phyloP scores from a whole-genome alignment of 2,888 invertebrate species.

The Dioctria rufipes region DNA sequence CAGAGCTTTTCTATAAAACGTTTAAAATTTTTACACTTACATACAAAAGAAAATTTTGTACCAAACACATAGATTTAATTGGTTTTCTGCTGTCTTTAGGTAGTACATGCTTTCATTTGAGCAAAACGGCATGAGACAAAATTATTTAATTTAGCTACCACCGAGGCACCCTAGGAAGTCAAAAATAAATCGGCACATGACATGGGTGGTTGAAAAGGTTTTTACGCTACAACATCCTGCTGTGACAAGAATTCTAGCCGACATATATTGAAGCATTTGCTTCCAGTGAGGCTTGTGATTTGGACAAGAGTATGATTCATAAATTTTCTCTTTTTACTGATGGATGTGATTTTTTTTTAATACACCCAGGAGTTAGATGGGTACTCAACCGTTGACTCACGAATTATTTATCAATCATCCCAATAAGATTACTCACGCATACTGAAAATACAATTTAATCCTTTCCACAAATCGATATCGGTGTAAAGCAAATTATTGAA shows the following conservation, averaged over 20 bases:
- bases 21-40: too few species aligned
- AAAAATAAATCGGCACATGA: slow-evolving; percentile 6
- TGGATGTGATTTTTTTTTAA: not conserved
- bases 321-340: slow-evolving; percentile 73
- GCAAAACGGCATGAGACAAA: not conserved
- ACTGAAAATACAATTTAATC: too few species aligned
- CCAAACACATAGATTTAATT: slow-evolving; percentile 21
- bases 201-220: not conserved
- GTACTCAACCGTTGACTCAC: too few species aligned
- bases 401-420: not conserved
- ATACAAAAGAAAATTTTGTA: slow-evolving; percentile 47
- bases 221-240: slow-evolving; percentile 32
- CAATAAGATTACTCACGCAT: not conserved
- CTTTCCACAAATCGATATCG: too few species aligned
- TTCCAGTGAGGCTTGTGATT: slow-evolving; percentile 34
- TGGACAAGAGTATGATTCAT: not conserved
- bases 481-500: too few species aligned
- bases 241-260: slow-evolving; percentile 19
- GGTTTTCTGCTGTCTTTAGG: slow-evolving; percentile 5
- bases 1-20: too few species aligned
- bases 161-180: not conserved
- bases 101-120: not conserved
- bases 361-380: too few species aligned
- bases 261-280: slow-evolving; percentile 13
- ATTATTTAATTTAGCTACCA: slow-evolving; percentile 25